phyloP scores from a whole-genome alignment of 2,888 invertebrate genomes.

The Nomada fucata region DNA sequence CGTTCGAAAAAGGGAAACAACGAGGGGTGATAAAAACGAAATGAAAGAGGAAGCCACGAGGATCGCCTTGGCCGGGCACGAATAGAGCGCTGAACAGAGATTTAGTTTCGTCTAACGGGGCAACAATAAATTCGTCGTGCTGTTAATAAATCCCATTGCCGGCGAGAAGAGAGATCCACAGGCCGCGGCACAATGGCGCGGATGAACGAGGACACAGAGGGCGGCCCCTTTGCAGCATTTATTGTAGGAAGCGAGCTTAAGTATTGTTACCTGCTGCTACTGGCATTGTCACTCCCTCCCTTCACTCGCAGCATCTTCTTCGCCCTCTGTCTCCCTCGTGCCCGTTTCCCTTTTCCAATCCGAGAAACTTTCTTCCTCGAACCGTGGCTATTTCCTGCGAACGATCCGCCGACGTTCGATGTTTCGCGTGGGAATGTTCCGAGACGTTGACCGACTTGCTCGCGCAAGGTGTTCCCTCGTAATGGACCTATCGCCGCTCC shows the following conservation, averaged over 20 bases:
- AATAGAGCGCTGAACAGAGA: constrained; percentile 43
- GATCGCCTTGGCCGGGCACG: constrained; percentile 11
- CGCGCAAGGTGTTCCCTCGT: too few relatives aligned
- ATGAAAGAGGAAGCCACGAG: not conserved
- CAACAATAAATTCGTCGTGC: constrained; percentile 73
- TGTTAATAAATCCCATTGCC: constrained; percentile 73
- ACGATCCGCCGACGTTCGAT: not conserved
- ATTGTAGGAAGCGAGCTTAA: constrained; percentile 75
- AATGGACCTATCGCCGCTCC: too few relatives aligned
- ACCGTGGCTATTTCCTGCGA: constrained; percentile 11
- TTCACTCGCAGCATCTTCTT: constrained; percentile 2
- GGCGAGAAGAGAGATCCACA: constrained; percentile 61
- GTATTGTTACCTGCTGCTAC: constrained; percentile 74
- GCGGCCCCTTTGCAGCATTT: constrained; percentile 75
- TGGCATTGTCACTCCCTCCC: constrained; percentile 69
- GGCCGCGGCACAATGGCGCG: constrained; percentile 66
- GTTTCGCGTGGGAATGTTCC: constrained; percentile 10
- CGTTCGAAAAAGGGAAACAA: not conserved
- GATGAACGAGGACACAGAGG: constrained; percentile 71
- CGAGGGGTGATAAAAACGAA: constrained; percentile 16
- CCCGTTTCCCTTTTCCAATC: not conserved
- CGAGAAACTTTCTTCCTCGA: constrained; percentile 14
- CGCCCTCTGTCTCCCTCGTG: not conserved
- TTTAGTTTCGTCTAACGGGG: constrained; percentile 67
- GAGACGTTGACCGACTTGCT: not conserved